phyloP scores from a whole-genome alignment of 2,797 vertebrate genomes.

The Caiman crocodilus region DNA sequence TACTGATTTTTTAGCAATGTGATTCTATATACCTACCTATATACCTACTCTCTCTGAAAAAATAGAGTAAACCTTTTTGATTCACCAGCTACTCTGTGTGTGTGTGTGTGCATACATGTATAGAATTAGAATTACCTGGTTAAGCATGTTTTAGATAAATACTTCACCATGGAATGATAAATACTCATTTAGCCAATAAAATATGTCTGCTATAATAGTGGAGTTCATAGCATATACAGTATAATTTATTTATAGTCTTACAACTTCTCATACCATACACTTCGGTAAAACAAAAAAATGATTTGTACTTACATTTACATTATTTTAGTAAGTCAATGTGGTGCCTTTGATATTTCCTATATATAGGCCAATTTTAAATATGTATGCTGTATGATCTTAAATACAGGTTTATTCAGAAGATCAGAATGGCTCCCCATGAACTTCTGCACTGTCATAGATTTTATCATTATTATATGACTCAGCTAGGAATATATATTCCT shows the following conservation, averaged over 20 bases:
- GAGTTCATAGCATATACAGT: not conserved
- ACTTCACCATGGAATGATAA: not conserved
- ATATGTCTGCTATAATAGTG: not conserved
- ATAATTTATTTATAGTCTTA: not conserved
- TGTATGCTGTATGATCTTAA: not conserved
- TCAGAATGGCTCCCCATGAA: not conserved
- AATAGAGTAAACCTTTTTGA: not conserved
- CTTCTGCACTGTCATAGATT: not conserved
- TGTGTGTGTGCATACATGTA: not conserved
- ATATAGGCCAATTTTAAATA: not conserved
- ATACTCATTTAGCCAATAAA: not conserved
- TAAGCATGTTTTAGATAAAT: not conserved
- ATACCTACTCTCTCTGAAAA: not conserved
- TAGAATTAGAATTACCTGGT: not conserved
- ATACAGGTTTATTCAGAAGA: not conserved
- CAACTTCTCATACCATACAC: rapidly evolving
- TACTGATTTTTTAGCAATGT: not conserved
- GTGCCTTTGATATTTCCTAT: not conserved
- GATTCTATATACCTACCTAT: not conserved
- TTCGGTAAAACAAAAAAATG: not conserved
- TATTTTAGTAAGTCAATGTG: not conserved
- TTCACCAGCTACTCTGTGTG: not conserved
- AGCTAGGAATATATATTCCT: not conserved
- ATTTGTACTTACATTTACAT: not conserved
- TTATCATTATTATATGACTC: not conserved